These are phyloP conservation scores for Ariopsis seemanni DNA, from an alignment of 2,113 vertebrate genomes.

Conservation along the genomic window DNA sequence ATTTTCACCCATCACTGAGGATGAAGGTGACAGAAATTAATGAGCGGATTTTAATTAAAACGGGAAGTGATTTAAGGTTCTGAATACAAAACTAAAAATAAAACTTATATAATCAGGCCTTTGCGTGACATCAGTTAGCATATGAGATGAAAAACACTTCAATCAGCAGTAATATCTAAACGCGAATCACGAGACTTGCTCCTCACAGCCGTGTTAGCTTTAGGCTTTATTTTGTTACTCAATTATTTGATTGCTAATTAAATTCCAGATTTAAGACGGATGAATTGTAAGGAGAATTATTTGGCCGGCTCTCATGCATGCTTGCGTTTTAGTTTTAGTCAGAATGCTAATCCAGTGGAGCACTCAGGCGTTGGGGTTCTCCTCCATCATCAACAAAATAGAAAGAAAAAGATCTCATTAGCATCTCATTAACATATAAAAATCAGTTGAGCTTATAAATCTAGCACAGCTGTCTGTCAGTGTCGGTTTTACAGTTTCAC, in stretches of 20 bases:
- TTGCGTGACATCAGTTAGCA: not conserved
- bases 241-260: not conserved
- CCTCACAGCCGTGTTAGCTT: not conserved
- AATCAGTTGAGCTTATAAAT: not conserved
- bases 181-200: not conserved
- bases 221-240: not conserved
- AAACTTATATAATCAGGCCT: not conserved
- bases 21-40: not conserved
- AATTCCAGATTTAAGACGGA: not conserved
- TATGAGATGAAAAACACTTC: not conserved
- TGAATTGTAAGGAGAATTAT: not conserved
- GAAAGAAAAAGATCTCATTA: not conserved
- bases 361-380: not conserved
- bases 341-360: not conserved
- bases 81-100: not conserved
- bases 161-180: not conserved
- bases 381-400: not conserved
- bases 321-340: not conserved
- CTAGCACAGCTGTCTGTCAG: not conserved
- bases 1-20: not conserved
- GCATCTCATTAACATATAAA: not conserved
- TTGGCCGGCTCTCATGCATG: not conserved
- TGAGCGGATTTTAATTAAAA: not conserved
- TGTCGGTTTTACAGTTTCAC: not conserved
- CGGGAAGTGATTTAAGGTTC: not conserved